Evolutionary conservation across 37 sponge, comb jelly and placozoan genomes (phyloP).

Genomic region (Dysidea cf. avara): DNA sequence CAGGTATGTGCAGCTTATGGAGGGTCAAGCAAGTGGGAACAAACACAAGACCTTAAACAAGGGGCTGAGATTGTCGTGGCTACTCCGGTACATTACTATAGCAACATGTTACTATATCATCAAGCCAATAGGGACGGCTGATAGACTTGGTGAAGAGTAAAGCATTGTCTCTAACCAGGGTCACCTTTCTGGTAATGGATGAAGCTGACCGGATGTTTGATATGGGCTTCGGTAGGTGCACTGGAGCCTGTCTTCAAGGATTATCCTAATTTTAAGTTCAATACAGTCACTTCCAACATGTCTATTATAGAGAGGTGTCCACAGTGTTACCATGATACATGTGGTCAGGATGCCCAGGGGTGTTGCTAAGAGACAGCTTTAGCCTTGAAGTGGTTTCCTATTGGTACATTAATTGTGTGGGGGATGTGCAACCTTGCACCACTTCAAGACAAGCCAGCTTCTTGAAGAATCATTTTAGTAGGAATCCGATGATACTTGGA

Average conservation of each 20-base stretch:
- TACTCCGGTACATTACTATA: conserved; percentile 82
- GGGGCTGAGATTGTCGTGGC: conserved; percentile 94
- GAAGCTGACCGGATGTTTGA: conserved; percentile 99
- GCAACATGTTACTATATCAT: not conserved
- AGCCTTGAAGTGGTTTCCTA: no score
- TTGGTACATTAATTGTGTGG: no score
- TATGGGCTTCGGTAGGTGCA: conserved; percentile 90
- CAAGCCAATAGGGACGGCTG: conserved; percentile 72
- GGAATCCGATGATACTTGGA: no score
- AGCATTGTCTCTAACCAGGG: conserved; percentile 76
- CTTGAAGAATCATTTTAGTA: no score
- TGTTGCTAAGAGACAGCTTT: no score
- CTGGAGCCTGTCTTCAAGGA: not conserved
- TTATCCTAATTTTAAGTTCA: no score
- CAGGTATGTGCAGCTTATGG: conserved; percentile 90
- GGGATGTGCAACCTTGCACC: no score
- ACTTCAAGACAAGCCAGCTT: no score
- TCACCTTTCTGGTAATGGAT: conserved; percentile 95
- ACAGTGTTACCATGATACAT: no score
- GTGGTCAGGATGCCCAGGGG: no score
- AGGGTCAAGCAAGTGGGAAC: conserved; percentile 93
- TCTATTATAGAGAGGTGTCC: no score
- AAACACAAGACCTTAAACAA: conserved; percentile 85
- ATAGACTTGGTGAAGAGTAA: conserved; percentile 93
- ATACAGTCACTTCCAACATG: no score